phyloP scores from a whole-genome alignment of 2,113 vertebrate genomes.

The Chionomys nivalis region DNA sequence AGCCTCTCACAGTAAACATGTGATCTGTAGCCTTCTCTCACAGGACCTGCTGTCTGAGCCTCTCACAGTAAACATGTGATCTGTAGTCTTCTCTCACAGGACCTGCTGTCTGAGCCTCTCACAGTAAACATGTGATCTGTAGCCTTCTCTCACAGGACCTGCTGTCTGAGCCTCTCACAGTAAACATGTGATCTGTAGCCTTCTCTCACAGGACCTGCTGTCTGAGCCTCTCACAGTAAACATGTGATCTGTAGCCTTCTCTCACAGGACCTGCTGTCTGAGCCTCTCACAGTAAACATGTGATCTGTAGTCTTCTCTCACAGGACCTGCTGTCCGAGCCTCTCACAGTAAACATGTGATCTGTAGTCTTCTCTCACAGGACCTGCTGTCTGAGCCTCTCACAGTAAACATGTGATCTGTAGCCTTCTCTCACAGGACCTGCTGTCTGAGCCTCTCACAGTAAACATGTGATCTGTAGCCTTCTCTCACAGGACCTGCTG shows the following conservation, averaged over 20 bases:
- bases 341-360: conserved; percentile 96
- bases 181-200: conserved; percentile 94
- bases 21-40: conserved; percentile 94
- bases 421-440: conserved; percentile 96
- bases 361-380: conserved; percentile 94
- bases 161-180: conserved; percentile 95
- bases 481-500: conserved; percentile 98
- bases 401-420: conserved; percentile 94
- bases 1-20: conserved; percentile 96
- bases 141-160: conserved; percentile 96
- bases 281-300: conserved; percentile 96
- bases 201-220: conserved; percentile 98
- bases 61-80: conserved; percentile 96
- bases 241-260: conserved; percentile 95
- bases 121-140: conserved; percentile 94
- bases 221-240: conserved; percentile 95
- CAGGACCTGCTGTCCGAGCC: conserved; percentile 96
- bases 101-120: conserved; percentile 97
- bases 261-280: conserved; percentile 97
- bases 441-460: conserved; percentile 95
- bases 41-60: conserved; percentile 96
- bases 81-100: conserved; percentile 94
- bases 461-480: conserved; percentile 94
- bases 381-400: conserved; percentile 97
- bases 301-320: conserved; percentile 94